Conservation (phyloP, 2,113 vertebrate genomes). For the Willisornis vidua region DNA sequence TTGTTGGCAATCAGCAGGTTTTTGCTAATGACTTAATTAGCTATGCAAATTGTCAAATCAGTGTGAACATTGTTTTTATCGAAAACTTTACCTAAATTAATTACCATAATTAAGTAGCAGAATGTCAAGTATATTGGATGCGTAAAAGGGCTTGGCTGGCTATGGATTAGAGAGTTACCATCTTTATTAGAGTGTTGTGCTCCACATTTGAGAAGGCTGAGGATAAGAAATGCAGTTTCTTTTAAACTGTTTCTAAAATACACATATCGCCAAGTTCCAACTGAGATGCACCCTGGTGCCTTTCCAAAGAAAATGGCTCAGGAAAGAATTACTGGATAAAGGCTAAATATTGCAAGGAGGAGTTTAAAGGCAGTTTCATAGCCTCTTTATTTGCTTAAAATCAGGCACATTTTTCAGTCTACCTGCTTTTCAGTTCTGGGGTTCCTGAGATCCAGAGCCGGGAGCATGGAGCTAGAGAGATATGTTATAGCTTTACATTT, state of each 20-base stretch:
- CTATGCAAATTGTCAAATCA: slow-evolving; percentile 99
- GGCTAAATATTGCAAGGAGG: slow-evolving; percentile 17
- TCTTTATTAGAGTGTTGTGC: slow-evolving; percentile 60
- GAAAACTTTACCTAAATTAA: slow-evolving; percentile 98
- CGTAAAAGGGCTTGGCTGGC: slow-evolving; percentile 73
- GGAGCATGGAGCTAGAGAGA: slow-evolving; percentile 51
- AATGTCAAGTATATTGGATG: slow-evolving; percentile 87
- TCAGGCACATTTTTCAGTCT: slow-evolving; percentile 52
- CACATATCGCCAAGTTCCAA: background rate
- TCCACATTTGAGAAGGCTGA: slow-evolving; percentile 31
- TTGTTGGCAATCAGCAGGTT: slow-evolving; percentile 97
- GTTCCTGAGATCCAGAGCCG: slow-evolving; percentile 64
- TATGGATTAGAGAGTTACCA: slow-evolving; percentile 70
- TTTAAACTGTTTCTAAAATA: slow-evolving; percentile 15
- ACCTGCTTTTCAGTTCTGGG: slow-evolving; percentile 66
- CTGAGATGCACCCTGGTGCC: background rate
- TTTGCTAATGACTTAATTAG: slow-evolving; percentile 99
- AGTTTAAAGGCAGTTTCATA: slow-evolving; percentile 35
- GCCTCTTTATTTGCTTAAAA: slow-evolving; percentile 59
- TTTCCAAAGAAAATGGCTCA: slow-evolving; percentile 41
- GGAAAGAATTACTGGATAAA: slow-evolving; percentile 14
- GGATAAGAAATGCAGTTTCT: slow-evolving; percentile 37
- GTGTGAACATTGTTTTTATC: slow-evolving; percentile 98
- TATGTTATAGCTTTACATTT: slow-evolving; percentile 38
- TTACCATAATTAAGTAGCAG: slow-evolving; percentile 94